Percentiles rank a stretch among this genome's conserved stretches.
These are phyloP conservation scores for Hoplodrina blanda DNA, from an alignment of 2,888 invertebrate species.

Conservation along the genomic window DNA sequence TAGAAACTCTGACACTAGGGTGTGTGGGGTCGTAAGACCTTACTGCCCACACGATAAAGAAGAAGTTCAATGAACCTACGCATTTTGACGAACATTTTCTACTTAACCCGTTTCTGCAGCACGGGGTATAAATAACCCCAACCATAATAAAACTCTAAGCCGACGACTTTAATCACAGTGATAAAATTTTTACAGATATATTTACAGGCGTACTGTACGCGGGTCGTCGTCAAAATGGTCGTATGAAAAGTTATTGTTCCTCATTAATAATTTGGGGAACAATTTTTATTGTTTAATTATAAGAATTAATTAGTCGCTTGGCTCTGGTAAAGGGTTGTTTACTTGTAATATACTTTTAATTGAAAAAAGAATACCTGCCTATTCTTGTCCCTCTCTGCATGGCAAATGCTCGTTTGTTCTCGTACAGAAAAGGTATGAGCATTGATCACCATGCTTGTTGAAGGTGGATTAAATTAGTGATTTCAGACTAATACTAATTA, in stretches of 20 bases:
- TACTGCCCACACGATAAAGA: too few species aligned
- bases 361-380: too few species aligned
- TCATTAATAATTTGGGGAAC: conserved; percentile 54
- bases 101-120: conserved; percentile 67
- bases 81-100: conserved; percentile 47
- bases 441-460: too few species aligned
- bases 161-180: conserved; percentile 73
- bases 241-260: conserved; percentile 54
- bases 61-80: not conserved
- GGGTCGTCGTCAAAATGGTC: conserved; percentile 41
- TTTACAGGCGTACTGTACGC: conserved; percentile 49
- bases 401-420: too few species aligned
- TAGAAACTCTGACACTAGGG: too few species aligned
- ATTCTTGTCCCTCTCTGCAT: too few species aligned
- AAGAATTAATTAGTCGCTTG: conserved; percentile 16
- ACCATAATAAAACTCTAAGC: conserved; percentile 74
- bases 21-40: too few species aligned
- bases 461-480: too few species aligned
- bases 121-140: conserved; percentile 62
- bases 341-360: not conserved
- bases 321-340: not conserved
- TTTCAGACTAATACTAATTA: too few species aligned
- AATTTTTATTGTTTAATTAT: conserved; percentile 43
- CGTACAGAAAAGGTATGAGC: too few species aligned
- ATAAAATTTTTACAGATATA: conserved; percentile 70